Percentiles rank a stretch among this genome's conserved stretches.
Evolutionary conservation across 2,113 vertebrate species (phyloP).

Genomic region (Oryctolagus cuniculus): mOryCun1.1 NC_091450.1:48666501-48667000

Average conservation of each 20-base stretch:
- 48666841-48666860: constrained; percentile 27
- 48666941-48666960: neutral
- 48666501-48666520: constrained; percentile 10
- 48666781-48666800: neutral
- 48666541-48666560: constrained; percentile 21
- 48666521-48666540: constrained; percentile 35
- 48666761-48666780: constrained; percentile 27
- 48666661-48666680: neutral
- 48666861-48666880: constrained; percentile 43
- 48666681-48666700: constrained; percentile 53
- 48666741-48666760: neutral
- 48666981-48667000: neutral
- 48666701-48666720: constrained; percentile 27
- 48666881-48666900: constrained; percentile 58
- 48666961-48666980: constrained; percentile 10
- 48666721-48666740: constrained; percentile 14
- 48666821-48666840: constrained; percentile 22
- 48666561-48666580: neutral
- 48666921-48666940: constrained; percentile 36
- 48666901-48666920: constrained; percentile 14
- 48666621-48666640: constrained; percentile 28
- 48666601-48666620: neutral
- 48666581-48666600: constrained; percentile 1
- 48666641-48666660: constrained; percentile 26
- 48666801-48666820: constrained; percentile 35